Conservation (phyloP, 2,113 vertebrate genomes). For the chimpanzee (Pan troglodytes) region NHGRI_mPanTro3-v2.1_pri NC_072398.2:64740001-64740500, state of each 20-base stretch:
- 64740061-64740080: not conserved
- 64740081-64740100: not conserved
- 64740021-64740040: not conserved
- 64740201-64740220: conserved; percentile 18
- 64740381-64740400: not conserved
- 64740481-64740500: not conserved
- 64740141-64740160: conserved; percentile 1
- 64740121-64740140: not conserved
- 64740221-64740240: not conserved
- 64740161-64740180: not conserved
- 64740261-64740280: conserved; percentile 5
- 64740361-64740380: not conserved
- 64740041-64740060: not conserved
- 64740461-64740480: not conserved
- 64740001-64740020: not conserved
- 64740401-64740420: not conserved
- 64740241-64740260: not conserved
- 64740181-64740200: not conserved
- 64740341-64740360: not conserved
- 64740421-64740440: not conserved
- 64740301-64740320: conserved; percentile 2
- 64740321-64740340: not conserved
- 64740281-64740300: not conserved
- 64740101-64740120: not conserved
- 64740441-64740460: not conserved